These are phyloP conservation scores for Xiphydria camelus DNA, from an alignment of 2,888 invertebrate genomes.

Conservation along the genomic window DNA sequence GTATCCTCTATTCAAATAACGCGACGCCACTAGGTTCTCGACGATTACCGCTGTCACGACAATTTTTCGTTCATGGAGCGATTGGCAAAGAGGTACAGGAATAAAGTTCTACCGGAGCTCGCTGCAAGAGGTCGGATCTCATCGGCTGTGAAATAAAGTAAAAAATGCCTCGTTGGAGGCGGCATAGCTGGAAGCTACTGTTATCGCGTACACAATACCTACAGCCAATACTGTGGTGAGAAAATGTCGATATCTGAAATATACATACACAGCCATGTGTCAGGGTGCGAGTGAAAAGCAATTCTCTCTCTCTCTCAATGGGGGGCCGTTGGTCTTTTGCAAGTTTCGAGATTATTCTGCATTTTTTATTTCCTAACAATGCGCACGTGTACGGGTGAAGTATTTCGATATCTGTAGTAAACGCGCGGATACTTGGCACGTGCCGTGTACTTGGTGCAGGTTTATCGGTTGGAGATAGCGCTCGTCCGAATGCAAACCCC, in stretches of 20 bases:
- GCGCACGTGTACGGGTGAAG: slow-evolving; percentile 21
- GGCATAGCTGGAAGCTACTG: background rate
- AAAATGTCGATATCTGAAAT: too few species aligned
- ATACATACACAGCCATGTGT: too few species aligned
- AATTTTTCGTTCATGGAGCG: slow-evolving; percentile 51
- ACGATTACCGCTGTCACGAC: slow-evolving; percentile 43
- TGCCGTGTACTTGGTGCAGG: slow-evolving; percentile 15
- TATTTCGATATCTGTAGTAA: slow-evolving; percentile 22
- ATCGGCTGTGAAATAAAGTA: background rate
- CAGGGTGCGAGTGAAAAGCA: too few species aligned
- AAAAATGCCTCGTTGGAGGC: background rate
- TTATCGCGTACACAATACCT: too few species aligned
- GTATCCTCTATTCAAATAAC: background rate
- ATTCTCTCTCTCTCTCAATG: too few species aligned
- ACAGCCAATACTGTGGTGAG: too few species aligned
- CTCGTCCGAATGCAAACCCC: background rate
- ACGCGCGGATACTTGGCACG: slow-evolving; percentile 31
- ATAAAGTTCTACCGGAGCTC: slow-evolving; percentile 45
- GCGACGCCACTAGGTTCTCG: slow-evolving; percentile 34
- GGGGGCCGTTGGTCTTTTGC: background rate
- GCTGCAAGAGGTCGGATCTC: slow-evolving; percentile 2
- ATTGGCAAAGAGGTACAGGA: slow-evolving; percentile 48
- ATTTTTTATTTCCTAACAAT: slow-evolving; percentile 29
- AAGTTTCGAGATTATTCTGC: slow-evolving; percentile 6
- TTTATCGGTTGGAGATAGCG: too few species aligned